Conservation (phyloP, 53 echinoderm and acorn worm genomes). For the Holothuria leucospilota region DNA sequence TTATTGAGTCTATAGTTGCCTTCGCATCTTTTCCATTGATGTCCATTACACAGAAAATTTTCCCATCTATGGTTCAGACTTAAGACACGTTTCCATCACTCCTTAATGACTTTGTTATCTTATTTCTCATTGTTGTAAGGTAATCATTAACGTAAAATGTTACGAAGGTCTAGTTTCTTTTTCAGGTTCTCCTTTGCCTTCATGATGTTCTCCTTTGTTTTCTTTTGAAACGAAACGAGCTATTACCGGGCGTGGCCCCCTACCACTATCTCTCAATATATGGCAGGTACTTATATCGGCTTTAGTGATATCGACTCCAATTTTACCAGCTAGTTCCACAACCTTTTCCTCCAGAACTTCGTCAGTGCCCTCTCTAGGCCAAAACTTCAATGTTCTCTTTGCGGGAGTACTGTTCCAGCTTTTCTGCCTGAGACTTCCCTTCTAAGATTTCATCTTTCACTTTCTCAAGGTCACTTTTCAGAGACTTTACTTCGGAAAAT, state of each 20-base stretch:
- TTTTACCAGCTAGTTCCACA: not conserved
- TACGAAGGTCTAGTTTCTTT: not conserved
- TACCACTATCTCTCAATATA: not conserved
- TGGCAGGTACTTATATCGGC: conserved; percentile 45
- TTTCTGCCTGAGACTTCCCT: not conserved
- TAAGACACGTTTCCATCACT: conserved; percentile 9
- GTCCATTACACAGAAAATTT: not conserved
- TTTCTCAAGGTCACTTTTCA: too few relatives aligned
- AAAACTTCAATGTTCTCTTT: conserved; percentile 21
- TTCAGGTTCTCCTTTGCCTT: conserved; percentile 28
- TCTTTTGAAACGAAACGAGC: too few relatives aligned
- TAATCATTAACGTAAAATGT: conserved; percentile 8
- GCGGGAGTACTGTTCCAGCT: conserved; percentile 39
- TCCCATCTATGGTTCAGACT: conserved; percentile 24
- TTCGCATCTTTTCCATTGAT: not conserved
- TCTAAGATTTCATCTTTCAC: too few relatives aligned
- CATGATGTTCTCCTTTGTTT: conserved; percentile 42
- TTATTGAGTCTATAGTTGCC: not conserved
- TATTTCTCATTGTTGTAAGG: not conserved
- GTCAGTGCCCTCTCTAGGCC: not conserved
- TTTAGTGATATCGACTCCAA: not conserved
- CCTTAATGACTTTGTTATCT: not conserved
- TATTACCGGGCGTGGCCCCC: too few relatives aligned
- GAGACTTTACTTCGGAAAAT: too few relatives aligned
- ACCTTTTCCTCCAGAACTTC: conserved; percentile 13